Conservation (phyloP, 2,888 invertebrate species). For the Xestia xanthographa region DNA sequence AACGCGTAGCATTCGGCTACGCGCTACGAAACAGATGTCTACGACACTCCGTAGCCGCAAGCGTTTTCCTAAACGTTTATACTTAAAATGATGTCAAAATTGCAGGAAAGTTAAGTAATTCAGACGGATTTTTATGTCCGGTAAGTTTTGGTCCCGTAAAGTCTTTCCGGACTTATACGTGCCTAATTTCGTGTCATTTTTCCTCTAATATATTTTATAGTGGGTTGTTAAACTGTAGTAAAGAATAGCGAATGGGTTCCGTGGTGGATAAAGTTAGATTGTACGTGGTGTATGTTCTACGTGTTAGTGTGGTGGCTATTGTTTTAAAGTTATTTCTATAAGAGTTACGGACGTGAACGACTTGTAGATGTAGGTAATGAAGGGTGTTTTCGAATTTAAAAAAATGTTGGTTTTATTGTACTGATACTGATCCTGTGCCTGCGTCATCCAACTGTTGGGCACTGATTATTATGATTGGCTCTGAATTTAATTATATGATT, state of each 20-base stretch:
- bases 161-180: slow-evolving; percentile 53
- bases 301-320: slow-evolving; percentile 5
- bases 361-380: no score
- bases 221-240: slow-evolving; percentile 58
- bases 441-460: no score
- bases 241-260: slow-evolving; percentile 45
- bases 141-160: slow-evolving; percentile 54
- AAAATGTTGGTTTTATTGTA: no score
- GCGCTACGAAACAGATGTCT: slow-evolving; percentile 64
- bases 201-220: slow-evolving; percentile 62
- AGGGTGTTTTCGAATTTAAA: no score
- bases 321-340: slow-evolving; percentile 20
- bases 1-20: slow-evolving; percentile 47
- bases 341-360: background rate
- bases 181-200: slow-evolving; percentile 61
- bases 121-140: slow-evolving; percentile 61
- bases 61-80: slow-evolving; percentile 62
- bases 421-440: no score
- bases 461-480: no score
- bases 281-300: slow-evolving; percentile 30
- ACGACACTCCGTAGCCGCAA: slow-evolving; percentile 56
- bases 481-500: background rate
- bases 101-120: slow-evolving; percentile 62
- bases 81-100: slow-evolving; percentile 66
- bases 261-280: slow-evolving; percentile 26